Base-by-base conservation (phyloP, 1,140 invertebrate species). In the Plectrocnemia conspersa region DNA sequence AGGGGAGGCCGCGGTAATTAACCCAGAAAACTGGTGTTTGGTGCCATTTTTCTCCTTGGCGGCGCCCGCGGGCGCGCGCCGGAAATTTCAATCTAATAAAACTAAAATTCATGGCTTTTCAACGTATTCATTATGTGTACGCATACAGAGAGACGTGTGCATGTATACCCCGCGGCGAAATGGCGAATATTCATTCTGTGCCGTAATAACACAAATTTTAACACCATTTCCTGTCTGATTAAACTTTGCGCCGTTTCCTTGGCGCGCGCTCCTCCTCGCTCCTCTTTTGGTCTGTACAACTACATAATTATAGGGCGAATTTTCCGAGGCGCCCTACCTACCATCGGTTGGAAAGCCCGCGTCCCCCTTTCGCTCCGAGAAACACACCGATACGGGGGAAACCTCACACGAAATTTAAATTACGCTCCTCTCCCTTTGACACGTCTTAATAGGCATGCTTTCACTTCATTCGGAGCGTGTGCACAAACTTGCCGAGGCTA, bases 181-280 rank as follows among this genome's bases (percentile, higher is more conserved):
- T 33, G 54, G 58, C 45, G 50, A 60, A 56, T 56, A 60, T 56
- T 52, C 54, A 60, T 56, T 56, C 54, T 54, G 40, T 33, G 47
- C 44, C 45, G 55, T 61, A 61, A 61, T 61, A 61, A 61, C 54
- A 61, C 59, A 61, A 61, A 61, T 61, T 61, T 58, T 58, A 55
- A 58, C 50, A 52, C 55, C 59, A 57, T 58, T 61, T 61, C 59
- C 59, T 58, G 52, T 61, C 59, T 61, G 59, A 61, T 61, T 61
- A 61, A 61, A 61, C 59, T 61, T 61, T 61, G 21, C 54, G 50
- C 59, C 48, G 52, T 40, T 56, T 56, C 38, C 54, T 44, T 29
- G 21, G 54, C 25, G 33, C 27, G 42, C 44, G 44, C 29, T 40
- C 35, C 50, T 42, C 49, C 50, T 23, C 22, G 27, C 46, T 56